Conservation (phyloP, 1,140 invertebrate genomes). For the Drosophila pachea region DNA sequence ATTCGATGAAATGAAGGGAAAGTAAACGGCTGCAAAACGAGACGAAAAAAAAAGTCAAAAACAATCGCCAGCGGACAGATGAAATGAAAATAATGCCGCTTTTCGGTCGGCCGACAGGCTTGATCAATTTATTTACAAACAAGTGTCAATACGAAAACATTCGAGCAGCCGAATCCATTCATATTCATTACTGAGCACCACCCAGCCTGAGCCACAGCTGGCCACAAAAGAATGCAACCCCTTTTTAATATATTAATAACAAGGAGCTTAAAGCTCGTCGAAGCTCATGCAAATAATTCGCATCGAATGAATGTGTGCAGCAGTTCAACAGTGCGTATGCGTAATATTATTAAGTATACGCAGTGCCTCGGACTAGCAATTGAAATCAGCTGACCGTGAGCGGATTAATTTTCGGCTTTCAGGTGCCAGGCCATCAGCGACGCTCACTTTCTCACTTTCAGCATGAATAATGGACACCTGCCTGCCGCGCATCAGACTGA, state of each 20-base stretch:
- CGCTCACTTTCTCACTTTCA: constrained; percentile 17
- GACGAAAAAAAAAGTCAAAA: background rate
- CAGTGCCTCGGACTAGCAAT: too few species aligned
- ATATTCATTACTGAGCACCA: constrained; percentile 25
- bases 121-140: constrained; percentile 46
- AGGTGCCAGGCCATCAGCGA: constrained; percentile 21
- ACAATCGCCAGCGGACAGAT: background rate
- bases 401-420: constrained; percentile 31
- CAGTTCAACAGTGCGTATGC: too few species aligned
- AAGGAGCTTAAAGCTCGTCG: too few species aligned
- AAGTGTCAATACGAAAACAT: constrained; percentile 60
- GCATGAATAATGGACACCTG: constrained; percentile 57
- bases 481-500: constrained; percentile 19
- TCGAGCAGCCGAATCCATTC: constrained; percentile 15
- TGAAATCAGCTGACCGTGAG: too few species aligned
- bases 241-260: too few species aligned
- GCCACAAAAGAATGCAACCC: too few species aligned
- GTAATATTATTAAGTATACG: too few species aligned
- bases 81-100: constrained; percentile 13
- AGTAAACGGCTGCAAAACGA: constrained; percentile 7
- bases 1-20: background rate
- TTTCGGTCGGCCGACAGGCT: background rate
- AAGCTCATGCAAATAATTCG: constrained; percentile 16
- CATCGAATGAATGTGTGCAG: background rate
- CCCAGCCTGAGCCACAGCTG: constrained; percentile 41